Evolutionary conservation across 2,113 vertebrate species (phyloP).

Genomic region (Gadus macrocephalus): DNA sequence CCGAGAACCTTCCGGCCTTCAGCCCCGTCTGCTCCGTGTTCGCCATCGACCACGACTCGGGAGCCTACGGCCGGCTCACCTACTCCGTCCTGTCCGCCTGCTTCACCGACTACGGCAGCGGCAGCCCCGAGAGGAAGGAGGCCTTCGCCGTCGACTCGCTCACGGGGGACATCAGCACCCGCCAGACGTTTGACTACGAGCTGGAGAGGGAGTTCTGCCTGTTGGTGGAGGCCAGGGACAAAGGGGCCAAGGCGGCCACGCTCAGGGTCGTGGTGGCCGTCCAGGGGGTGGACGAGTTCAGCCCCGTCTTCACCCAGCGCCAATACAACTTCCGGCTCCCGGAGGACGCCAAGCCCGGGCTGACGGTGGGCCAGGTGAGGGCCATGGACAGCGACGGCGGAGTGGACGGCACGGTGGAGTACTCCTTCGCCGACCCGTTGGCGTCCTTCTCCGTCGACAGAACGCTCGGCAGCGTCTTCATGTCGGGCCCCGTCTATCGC

Average conservation of each 20-base stretch:
- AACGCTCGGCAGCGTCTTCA: constrained; percentile 79
- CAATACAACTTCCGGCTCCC: constrained; percentile 81
- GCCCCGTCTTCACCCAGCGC: constrained; percentile 84
- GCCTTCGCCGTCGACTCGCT: constrained; percentile 82
- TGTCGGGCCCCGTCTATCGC: constrained; percentile 68
- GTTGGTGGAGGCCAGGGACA: constrained; percentile 84
- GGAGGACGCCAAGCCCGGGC: constrained; percentile 63
- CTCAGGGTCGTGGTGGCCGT: constrained; percentile 77
- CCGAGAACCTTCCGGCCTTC: constrained; percentile 82
- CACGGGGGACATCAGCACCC: constrained; percentile 82
- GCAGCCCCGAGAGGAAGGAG: constrained; percentile 65
- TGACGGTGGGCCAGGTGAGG: constrained; percentile 79
- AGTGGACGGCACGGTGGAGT: constrained; percentile 81
- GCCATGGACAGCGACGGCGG: constrained; percentile 85
- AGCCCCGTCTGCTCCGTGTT: constrained; percentile 76
- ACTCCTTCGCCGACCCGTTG: constrained; percentile 74
- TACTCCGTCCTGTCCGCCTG: constrained; percentile 85
- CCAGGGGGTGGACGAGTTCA: constrained; percentile 87
- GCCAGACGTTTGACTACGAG: constrained; percentile 86
- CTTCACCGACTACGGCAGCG: constrained; percentile 64
- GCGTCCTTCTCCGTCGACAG: constrained; percentile 81
- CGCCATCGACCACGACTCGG: constrained; percentile 86
- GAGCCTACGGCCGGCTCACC: constrained; percentile 80
- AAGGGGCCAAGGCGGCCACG: constrained; percentile 75
- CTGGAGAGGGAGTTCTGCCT: constrained; percentile 78